phyloP scores from a whole-genome alignment of 1,140 invertebrate species.

The Drosophila nigrodunni region DNA sequence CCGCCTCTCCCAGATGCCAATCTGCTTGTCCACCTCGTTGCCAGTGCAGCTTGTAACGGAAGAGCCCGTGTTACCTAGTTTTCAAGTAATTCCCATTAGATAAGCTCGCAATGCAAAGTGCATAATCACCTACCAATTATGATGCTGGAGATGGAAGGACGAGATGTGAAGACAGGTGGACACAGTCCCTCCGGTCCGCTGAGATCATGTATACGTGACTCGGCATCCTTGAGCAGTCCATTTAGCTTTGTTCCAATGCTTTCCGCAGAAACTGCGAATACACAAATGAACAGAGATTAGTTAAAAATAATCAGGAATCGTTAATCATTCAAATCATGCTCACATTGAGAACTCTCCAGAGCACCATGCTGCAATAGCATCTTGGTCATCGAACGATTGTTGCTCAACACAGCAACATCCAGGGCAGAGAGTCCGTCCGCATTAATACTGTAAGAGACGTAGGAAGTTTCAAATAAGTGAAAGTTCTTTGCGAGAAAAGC shows the following conservation, averaged over 20 bases:
- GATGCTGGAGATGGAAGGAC: slow-evolving; percentile 84
- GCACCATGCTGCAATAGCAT: slow-evolving; percentile 95
- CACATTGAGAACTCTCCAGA: slow-evolving; percentile 94
- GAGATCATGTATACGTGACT: slow-evolving; percentile 90
- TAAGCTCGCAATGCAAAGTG: slow-evolving; percentile 14
- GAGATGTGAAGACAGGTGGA: slow-evolving; percentile 70
- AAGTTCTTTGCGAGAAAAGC: no score
- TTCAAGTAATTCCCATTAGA: slow-evolving; percentile 1
- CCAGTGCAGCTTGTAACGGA: slow-evolving; percentile 88
- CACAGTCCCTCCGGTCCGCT: slow-evolving; percentile 85
- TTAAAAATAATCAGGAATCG: slow-evolving; percentile 81
- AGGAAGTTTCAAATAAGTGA: slow-evolving; percentile 9
- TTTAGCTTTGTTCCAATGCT: slow-evolving; percentile 90
- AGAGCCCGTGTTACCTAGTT: slow-evolving; percentile 81
- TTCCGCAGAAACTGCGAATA: slow-evolving; percentile 89
- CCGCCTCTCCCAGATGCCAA: slow-evolving; percentile 94
- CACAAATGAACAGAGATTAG: slow-evolving; percentile 54
- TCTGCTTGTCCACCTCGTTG: slow-evolving; percentile 92
- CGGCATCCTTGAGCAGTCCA: slow-evolving; percentile 91
- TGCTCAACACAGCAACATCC: slow-evolving; percentile 95
- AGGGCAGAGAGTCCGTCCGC: slow-evolving; percentile 94
- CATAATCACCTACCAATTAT: slow-evolving; percentile 77
- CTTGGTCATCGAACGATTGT: slow-evolving; percentile 93
- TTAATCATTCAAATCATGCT: slow-evolving; percentile 89
- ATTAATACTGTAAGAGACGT: slow-evolving; percentile 88